phyloP scores from a whole-genome alignment of 2,113 vertebrate species.

The Leucopsar rothschildi region DNA sequence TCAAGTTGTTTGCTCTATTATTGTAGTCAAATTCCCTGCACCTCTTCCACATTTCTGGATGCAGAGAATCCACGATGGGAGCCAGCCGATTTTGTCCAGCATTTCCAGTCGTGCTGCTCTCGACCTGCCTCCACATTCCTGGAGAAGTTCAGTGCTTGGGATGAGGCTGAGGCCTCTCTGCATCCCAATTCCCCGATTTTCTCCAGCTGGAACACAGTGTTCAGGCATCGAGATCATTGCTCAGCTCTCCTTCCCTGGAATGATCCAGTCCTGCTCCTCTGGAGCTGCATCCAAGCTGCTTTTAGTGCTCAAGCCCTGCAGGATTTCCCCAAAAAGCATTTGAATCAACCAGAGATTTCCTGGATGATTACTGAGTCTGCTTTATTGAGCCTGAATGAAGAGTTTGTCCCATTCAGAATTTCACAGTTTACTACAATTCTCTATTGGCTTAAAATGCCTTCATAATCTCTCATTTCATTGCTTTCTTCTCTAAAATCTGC shows the following conservation, averaged over 20 bases:
- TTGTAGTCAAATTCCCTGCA: background rate
- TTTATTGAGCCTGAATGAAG: background rate
- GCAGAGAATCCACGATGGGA: background rate
- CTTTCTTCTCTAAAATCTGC: background rate
- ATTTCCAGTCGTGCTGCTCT: accelerated
- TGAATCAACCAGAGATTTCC: background rate
- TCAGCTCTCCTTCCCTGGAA: background rate
- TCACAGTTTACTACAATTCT: background rate
- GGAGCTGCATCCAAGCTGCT: background rate
- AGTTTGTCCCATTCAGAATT: background rate
- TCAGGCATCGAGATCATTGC: background rate
- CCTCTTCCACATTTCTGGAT: background rate
- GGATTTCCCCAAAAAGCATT: background rate
- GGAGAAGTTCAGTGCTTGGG: background rate
- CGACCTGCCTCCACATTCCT: accelerated
- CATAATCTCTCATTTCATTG: background rate
- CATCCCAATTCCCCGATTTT: background rate
- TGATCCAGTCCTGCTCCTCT: background rate
- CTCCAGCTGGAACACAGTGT: background rate
- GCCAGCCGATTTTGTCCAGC: background rate
- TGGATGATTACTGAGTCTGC: background rate
- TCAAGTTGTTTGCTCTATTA: background rate
- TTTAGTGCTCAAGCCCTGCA: background rate
- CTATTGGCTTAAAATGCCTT: background rate
- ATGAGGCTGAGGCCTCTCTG: background rate